Evolutionary conservation across 2,888 invertebrate genomes (phyloP), one percentile per base, ranked within the genome.

Genomic region (Catocala nupta): DNA sequence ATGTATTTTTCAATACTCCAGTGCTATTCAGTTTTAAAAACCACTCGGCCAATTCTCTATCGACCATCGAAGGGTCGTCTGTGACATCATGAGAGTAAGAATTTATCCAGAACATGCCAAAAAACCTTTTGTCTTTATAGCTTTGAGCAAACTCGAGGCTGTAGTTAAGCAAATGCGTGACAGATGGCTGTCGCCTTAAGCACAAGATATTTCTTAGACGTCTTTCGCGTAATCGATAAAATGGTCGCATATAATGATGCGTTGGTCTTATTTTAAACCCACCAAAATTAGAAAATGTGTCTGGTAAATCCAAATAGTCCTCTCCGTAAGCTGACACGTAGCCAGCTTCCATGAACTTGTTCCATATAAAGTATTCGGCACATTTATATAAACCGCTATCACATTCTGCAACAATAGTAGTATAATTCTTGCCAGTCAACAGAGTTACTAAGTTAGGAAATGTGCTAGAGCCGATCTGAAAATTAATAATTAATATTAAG

Each of bases 371-470:
- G 0, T 96, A 95, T 78, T 97, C 96, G 51, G 95, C 93, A 75
- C 98, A 97, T 25, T 96, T 84, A 16, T 94, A 92, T 77, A 95
- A 92, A 5, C 92, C 74, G 25, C 78, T 75, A 10, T 80, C 84
- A 55, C 90, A 94, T 0, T 95, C 95, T 25, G 90, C 89, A 77
- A 96, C 95, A 12, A 90, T 81, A 2, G 84, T 73, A 48, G 94
- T 90, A 11, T 95, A 90, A 11, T 90, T 95, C 68, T 95, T 94
- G 0, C 98, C 98, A 0, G 97, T 96, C 25, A 97, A 89, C 50
- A 98, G 90, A 0, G 98, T 96, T 95, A 98, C 96, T 50, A 98
- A 87, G 87, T 98, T 98, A 0, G 98, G 98, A 85, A 97, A 98
- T 0, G 98, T 98, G 81, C 98, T 98, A 82, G 97, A 97, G 5